Evolutionary conservation across 2,113 vertebrate species (phyloP).

Genomic region (Nannobrachium achirus): DNA sequence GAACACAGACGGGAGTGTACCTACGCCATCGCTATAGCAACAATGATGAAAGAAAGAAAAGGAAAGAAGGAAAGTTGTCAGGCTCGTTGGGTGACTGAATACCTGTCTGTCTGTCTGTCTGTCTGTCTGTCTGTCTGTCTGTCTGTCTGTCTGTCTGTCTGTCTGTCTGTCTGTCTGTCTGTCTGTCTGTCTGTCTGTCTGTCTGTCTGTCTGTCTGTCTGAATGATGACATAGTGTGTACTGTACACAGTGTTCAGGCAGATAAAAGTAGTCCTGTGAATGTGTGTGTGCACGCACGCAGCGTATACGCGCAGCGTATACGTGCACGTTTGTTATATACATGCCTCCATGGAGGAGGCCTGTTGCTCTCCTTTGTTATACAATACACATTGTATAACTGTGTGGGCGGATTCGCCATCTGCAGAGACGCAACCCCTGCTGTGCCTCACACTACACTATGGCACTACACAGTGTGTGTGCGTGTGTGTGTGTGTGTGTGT

Average conservation of each 20-base stretch:
- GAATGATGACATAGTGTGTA: conserved; percentile 17
- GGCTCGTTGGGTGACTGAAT: neutral
- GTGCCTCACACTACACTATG: conserved; percentile 53
- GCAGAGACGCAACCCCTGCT: conserved; percentile 64
- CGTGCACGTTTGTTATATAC: conserved; percentile 1
- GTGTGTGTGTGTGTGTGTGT: conserved; percentile 39
- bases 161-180: conserved; percentile 2
- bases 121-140: neutral
- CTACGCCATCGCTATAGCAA: too few relatives aligned
- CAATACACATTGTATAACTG: conserved; percentile 79
- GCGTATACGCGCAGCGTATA: neutral
- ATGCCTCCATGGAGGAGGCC: conserved; percentile 32
- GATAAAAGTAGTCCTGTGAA: neutral
- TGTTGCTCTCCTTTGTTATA: conserved; percentile 71
- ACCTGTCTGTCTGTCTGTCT: conserved; percentile 14
- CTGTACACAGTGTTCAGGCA: neutral
- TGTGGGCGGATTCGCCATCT: conserved; percentile 72
- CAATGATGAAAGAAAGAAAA: too few relatives aligned
- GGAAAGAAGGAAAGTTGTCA: conserved; percentile 4
- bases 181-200: conserved; percentile 12
- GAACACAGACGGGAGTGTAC: neutral
- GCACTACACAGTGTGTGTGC: conserved; percentile 29
- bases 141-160: neutral
- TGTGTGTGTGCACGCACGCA: neutral
- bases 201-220: conserved; percentile 47